Percentiles rank a stretch among this genome's conserved stretches.
Conservation (phyloP, 2,113 vertebrate species). For the Piaya cayana region DNA sequence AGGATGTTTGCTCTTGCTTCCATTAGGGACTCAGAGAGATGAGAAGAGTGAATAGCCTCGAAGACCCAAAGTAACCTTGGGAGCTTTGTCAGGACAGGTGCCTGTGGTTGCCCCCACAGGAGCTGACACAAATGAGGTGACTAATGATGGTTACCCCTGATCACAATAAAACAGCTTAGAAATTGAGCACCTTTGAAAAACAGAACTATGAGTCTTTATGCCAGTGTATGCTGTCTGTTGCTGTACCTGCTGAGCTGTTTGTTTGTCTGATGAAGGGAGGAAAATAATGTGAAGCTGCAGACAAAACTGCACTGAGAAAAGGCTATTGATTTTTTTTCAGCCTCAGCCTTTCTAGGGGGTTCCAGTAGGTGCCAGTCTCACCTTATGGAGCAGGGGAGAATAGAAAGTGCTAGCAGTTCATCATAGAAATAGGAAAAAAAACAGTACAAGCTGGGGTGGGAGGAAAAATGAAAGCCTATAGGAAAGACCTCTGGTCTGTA, state of each 20-base stretch:
- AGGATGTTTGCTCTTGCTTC: slow-evolving; percentile 1
- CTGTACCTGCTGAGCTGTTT: slow-evolving; percentile 9
- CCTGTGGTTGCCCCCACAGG: not conserved
- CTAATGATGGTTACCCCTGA: not conserved
- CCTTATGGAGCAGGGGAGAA: slow-evolving; percentile 12
- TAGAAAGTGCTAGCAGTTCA: slow-evolving; percentile 49
- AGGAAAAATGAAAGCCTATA: not conserved
- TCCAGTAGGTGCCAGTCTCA: slow-evolving; percentile 67
- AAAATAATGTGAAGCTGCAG: not conserved
- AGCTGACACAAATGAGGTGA: not conserved
- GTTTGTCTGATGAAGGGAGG: not conserved
- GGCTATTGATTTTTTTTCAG: not conserved
- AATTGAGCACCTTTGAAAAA: not conserved
- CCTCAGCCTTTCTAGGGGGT: not conserved
- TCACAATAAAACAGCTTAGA: not conserved
- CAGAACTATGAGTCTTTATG: not conserved
- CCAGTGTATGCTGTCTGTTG: not conserved
- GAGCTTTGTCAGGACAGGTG: not conserved
- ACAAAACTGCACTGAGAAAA: not conserved
- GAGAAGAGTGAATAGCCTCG: not conserved
- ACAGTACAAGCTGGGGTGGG: not conserved
- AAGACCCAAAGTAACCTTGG: not conserved
- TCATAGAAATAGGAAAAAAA: not conserved
- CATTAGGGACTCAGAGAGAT: not conserved
- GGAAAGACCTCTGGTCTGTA: slow-evolving; percentile 16